Percentiles rank a stretch among this genome's conserved stretches.
Conservation (phyloP, 2,113 vertebrate species). For the Dipodomys spectabilis region DNA sequence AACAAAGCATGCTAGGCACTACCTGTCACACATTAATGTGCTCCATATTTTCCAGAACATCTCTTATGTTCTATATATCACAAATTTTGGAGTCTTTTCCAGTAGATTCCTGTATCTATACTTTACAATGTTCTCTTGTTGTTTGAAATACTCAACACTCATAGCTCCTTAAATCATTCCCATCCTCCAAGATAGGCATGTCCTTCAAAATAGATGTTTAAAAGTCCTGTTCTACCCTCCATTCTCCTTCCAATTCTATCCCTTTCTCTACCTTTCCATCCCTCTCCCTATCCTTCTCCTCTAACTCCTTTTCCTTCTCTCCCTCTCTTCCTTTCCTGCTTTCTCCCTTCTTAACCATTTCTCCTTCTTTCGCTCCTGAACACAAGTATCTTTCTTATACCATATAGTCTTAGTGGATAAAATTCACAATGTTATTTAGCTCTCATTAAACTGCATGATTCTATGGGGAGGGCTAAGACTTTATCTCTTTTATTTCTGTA, state of each 20-base stretch:
- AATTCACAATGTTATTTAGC: neutral
- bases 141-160: neutral
- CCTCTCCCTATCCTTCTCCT: too few relatives aligned
- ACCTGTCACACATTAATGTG: neutral
- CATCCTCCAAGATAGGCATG: neutral
- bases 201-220: neutral
- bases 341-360: too few relatives aligned
- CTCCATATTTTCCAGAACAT: constrained; percentile 35
- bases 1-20: constrained; percentile 7
- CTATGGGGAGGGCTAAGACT: neutral
- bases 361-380: neutral
- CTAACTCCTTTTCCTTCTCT: too few relatives aligned
- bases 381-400: neutral
- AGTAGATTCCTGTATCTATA: neutral
- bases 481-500: neutral
- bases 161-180: neutral
- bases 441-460: neutral
- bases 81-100: constrained; percentile 11
- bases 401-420: neutral
- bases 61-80: neutral
- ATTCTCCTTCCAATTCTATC: too few relatives aligned
- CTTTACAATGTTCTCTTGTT: neutral
- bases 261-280: too few relatives aligned
- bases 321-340: too few relatives aligned
- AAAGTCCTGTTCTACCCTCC: neutral